Evolutionary conservation across 2,797 vertebrate genomes (phyloP), one percentile per base, ranked within the genome.

Genomic region (Pseudocheirus occidentalis): DNA sequence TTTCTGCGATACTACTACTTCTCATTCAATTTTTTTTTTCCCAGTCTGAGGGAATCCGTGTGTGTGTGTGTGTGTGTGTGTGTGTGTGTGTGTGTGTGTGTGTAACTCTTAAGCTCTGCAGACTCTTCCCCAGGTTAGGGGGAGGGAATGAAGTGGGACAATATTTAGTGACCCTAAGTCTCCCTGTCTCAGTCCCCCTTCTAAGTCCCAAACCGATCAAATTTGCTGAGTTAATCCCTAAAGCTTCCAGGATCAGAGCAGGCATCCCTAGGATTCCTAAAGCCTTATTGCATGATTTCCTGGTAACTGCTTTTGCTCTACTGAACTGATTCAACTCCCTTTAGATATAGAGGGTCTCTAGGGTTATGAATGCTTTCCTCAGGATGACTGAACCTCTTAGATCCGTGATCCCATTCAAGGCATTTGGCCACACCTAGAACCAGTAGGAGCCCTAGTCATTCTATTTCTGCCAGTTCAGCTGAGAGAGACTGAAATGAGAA

Each of bases 221-320:
- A 24, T 95, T 91, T 95, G 28, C 50, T 91, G 52, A n/a, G 4
- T 52, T 57, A 28, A 95, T 87, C 52, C 89, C 55, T 95, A 91
- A 95, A 29, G 58, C 29, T 81, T 24, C n/a, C 24, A 13, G 18
- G 27, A 54, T 56, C 62, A 95, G 46, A 93, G 90, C 54, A 91
- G 55, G 24, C n/a, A 56, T 34, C 62, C 10, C 28, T 54, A n/a
- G 34, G 53, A 95, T 54, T 24, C 9, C 0, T 12, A 6, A 18
- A 13, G 3, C 50, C 59, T 90, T 29, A 59, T 73, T 59, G 57
- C 53, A 0, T 34, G 4, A 87, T 66, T 6, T 0, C 90, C 55
- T 91, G 89, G 34, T 58, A 40, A 87, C 12, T 11, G 4, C 40
- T 91, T 54, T 40, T 87, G 91, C 57, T 28, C 11, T 24, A 87